phyloP scores from a whole-genome alignment of 2,113 vertebrate species.

The Xerus inauris region DNA sequence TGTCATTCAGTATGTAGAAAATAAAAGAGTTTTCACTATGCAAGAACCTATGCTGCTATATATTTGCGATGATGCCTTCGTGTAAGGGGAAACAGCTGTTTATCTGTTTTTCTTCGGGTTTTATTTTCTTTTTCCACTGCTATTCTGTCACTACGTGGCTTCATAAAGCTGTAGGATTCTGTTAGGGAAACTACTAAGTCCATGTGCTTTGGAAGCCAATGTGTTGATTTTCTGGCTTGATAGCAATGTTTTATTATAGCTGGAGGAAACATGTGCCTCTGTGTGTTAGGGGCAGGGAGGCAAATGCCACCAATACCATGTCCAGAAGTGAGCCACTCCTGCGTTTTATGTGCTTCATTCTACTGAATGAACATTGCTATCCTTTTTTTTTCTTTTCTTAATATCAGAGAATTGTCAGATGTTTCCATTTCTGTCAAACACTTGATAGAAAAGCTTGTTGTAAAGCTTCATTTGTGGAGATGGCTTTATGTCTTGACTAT shows the following conservation, averaged over 20 bases:
- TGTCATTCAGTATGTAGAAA: not conserved
- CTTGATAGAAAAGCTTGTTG: constrained; percentile 51
- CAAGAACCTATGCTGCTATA: not conserved
- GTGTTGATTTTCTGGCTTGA: constrained; percentile 61
- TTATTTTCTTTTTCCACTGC: constrained; percentile 72
- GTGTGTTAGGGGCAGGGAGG: not conserved
- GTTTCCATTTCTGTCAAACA: not conserved
- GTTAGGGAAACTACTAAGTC: constrained; percentile 16
- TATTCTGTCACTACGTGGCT: constrained; percentile 59
- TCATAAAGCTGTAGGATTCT: constrained; percentile 77
- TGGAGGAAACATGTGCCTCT: not conserved
- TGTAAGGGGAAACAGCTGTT: constrained; percentile 71
- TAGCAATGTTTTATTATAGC: constrained; percentile 54
- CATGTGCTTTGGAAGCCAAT: constrained; percentile 63
- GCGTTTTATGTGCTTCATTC: constrained; percentile 2
- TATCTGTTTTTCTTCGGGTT: constrained; percentile 68
- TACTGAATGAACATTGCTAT: constrained; percentile 7
- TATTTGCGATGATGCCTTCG: constrained; percentile 6
- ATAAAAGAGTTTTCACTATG: not conserved
- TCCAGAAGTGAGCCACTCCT: not conserved
- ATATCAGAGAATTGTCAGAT: constrained; percentile 24
- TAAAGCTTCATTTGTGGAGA: constrained; percentile 38
- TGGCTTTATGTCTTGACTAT: constrained; percentile 53
- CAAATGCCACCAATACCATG: not conserved
- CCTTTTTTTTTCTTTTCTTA: constrained; percentile 8